Conservation (phyloP, 2,113 vertebrate species). For the Jaculus jaculus region DNA sequence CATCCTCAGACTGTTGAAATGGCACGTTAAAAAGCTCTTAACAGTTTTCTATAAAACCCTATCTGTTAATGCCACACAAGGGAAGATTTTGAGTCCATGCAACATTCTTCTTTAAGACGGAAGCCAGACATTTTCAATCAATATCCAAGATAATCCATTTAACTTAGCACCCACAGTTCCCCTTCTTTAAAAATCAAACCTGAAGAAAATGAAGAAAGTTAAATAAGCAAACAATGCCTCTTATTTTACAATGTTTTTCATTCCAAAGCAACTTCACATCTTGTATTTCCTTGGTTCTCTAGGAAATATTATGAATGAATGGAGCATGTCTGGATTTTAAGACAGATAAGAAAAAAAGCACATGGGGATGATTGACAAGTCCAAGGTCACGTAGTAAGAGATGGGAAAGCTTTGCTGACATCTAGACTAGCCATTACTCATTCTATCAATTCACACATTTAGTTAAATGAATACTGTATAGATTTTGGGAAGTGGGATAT, state of each 20-base stretch:
- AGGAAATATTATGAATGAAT: neutral
- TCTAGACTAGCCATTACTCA: neutral
- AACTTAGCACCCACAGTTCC: conserved; percentile 75
- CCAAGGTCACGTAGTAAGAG: neutral
- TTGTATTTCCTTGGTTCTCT: neutral
- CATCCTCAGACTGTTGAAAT: conserved; percentile 51
- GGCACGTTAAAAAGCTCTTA: conserved; percentile 31
- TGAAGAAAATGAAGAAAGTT: conserved; percentile 52
- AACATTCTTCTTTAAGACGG: neutral
- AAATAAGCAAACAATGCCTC: conserved; percentile 26
- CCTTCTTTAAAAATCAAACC: conserved; percentile 53
- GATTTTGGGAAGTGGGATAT: conserved; percentile 19
- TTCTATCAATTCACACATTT: neutral
- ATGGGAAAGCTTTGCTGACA: neutral
- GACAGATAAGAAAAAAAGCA: neutral
- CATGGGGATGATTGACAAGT: neutral
- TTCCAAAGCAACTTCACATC: neutral
- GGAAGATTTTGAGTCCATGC: conserved; percentile 10
- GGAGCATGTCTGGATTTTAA: neutral
- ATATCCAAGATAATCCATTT: conserved; percentile 46
- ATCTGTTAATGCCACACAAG: conserved; percentile 38
- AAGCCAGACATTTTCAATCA: conserved; percentile 16
- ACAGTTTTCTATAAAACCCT: conserved; percentile 47
- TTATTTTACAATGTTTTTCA: neutral
- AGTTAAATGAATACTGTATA: neutral